phyloP scores from a whole-genome alignment of 92 coral and sea anemone genomes.

The Galaxea fascicularis region DNA sequence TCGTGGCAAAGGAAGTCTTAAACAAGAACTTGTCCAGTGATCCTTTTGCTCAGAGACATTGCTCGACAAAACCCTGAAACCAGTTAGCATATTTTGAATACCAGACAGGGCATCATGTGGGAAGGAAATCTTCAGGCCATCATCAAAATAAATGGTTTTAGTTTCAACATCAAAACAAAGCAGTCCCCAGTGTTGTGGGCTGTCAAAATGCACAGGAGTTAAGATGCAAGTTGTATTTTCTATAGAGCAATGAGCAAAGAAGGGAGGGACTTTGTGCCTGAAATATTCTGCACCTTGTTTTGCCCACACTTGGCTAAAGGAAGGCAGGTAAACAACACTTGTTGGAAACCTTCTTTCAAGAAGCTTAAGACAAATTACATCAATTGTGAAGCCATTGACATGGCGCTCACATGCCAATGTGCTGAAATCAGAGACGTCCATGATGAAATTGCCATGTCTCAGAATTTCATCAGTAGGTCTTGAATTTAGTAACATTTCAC shows the following conservation, averaged over 20 bases:
- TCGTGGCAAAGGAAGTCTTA: slow-evolving; percentile 18
- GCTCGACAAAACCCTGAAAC: neutral
- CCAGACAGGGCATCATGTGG: slow-evolving; percentile 9
- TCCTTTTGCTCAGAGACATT: slow-evolving; percentile 3
- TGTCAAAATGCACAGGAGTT: slow-evolving; percentile 24
- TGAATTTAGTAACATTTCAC: slow-evolving; percentile 25
- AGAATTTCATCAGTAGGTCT: slow-evolving; percentile 36
- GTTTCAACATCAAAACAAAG: slow-evolving; percentile 17
- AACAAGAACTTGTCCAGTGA: slow-evolving; percentile 5
- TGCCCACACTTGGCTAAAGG: slow-evolving; percentile 43
- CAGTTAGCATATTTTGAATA: slow-evolving; percentile 21
- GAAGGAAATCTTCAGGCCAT: slow-evolving; percentile 28
- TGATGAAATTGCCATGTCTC: slow-evolving; percentile 31
- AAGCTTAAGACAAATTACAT: slow-evolving; percentile 16
- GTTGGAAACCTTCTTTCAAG: slow-evolving; percentile 7
- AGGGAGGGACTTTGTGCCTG: slow-evolving; percentile 1
- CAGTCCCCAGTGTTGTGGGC: slow-evolving; percentile 49
- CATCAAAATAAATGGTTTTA: slow-evolving; percentile 29
- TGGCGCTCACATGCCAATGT: slow-evolving; percentile 26
- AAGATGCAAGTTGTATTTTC: slow-evolving; percentile 20
- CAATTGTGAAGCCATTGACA: slow-evolving; percentile 26
- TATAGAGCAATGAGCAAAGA: slow-evolving; percentile 13
- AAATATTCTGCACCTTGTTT: slow-evolving; percentile 21
- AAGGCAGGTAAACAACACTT: slow-evolving; percentile 37
- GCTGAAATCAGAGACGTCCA: slow-evolving; percentile 36